These are phyloP conservation scores for Lingula anatina DNA, from an alignment of 2,888 invertebrate species.

Conservation along the genomic window DNA sequence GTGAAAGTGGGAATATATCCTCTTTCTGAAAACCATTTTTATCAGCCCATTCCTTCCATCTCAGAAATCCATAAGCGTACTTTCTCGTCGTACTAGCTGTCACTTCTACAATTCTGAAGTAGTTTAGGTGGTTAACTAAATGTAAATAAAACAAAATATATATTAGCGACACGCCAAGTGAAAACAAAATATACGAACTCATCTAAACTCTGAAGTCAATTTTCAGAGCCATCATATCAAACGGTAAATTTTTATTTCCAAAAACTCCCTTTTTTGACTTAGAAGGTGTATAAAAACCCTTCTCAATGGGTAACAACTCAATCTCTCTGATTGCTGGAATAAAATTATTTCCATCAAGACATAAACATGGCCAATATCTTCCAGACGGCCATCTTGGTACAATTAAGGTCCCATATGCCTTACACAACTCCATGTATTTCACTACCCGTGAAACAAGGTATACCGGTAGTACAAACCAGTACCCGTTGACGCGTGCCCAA, in stretches of 20 bases:
- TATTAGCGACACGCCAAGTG: too few relatives aligned
- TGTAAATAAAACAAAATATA: too few relatives aligned
- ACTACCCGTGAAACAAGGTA: slow-evolving; percentile 2
- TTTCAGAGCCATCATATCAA: slow-evolving; percentile 8
- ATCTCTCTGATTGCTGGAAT: neutral
- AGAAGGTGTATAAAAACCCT: slow-evolving; percentile 2
- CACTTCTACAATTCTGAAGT: too few relatives aligned
- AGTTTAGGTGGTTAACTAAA: too few relatives aligned
- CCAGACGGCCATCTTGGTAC: slow-evolving; percentile 5
- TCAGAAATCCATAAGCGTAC: slow-evolving; percentile 9
- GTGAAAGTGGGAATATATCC: slow-evolving; percentile 13
- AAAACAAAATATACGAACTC: too few relatives aligned
- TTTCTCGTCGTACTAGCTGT: slow-evolving; percentile 4
- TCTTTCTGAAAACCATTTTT: slow-evolving; percentile 4
- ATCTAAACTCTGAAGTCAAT: slow-evolving; percentile 2
- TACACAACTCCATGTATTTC: neutral
- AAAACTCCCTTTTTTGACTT: slow-evolving; percentile 4
- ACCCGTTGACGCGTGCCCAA: slow-evolving; percentile 5
- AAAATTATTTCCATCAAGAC: slow-evolving; percentile 1
- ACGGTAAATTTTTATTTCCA: slow-evolving; percentile 9
- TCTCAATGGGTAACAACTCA: slow-evolving; percentile 8
- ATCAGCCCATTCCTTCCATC: slow-evolving; percentile 10
- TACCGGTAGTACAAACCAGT: slow-evolving; percentile 8
- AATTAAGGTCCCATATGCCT: slow-evolving; percentile 8
- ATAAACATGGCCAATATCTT: neutral